Percentiles rank a stretch among this genome's conserved stretches.
phyloP scores from a whole-genome alignment of 1,140 invertebrate species.

The Glomeris maerens region DNA sequence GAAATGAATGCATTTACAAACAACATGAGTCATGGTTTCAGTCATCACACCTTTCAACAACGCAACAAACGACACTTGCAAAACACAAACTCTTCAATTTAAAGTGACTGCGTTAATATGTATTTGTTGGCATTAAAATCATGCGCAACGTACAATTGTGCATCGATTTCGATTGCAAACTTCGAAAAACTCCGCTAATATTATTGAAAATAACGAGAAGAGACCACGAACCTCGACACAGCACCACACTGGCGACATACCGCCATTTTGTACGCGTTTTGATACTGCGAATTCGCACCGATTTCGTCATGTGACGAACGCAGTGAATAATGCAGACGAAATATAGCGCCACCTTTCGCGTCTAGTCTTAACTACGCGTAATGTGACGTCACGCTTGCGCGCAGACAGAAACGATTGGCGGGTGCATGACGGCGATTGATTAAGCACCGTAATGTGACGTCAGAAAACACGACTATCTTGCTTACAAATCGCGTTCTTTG shows the following conservation, averaged over 20 bases:
- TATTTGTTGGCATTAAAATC: background rate
- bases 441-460: no score
- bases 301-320: no score
- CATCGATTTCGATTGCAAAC: background rate
- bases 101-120: background rate
- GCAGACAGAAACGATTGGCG: no score
- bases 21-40: background rate
- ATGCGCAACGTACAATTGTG: background rate
- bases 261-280: no score
- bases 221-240: conserved; percentile 63
- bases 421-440: no score
- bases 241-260: conserved; percentile 86
- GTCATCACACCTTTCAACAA: background rate
- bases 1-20: background rate
- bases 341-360: no score
- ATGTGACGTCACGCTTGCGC: no score
- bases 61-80: background rate
- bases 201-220: conserved; percentile 9
- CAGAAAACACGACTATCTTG: no score
- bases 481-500: no score
- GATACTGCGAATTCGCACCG: no score
- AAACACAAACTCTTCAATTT: background rate
- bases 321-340: no score
- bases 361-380: no score
- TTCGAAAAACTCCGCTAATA: background rate